A percentile compares a stretch with the other conserved stretches of the same genome.
phyloP scores from a whole-genome alignment of 2,113 vertebrate species.

The Nibea albiflora region DNA sequence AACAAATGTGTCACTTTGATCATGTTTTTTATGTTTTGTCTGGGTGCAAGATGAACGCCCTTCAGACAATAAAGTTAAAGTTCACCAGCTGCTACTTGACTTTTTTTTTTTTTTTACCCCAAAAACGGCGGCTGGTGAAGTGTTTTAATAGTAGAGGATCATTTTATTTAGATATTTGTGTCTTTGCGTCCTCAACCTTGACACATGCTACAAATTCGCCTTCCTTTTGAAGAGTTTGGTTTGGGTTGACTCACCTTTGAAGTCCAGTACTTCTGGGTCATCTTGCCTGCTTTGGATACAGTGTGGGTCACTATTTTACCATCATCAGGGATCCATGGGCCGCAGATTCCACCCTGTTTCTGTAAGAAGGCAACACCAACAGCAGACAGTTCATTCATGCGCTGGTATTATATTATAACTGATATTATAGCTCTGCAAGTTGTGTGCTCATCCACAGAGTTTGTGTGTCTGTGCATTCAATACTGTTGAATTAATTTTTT shows the following conservation, averaged over 20 bases:
- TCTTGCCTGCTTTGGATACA: constrained; percentile 83
- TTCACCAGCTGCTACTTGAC: constrained; percentile 1
- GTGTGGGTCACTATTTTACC: constrained; percentile 87
- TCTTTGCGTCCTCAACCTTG: not conserved
- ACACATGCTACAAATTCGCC: not conserved
- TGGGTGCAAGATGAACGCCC: not conserved
- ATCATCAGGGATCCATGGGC: constrained; percentile 86
- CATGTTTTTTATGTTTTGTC: constrained; percentile 6
- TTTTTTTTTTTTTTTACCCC: not conserved
- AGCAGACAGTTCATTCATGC: not conserved
- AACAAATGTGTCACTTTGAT: constrained; percentile 21
- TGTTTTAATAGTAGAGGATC: not conserved
- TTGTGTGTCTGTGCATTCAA: not conserved
- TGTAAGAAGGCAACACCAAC: constrained; percentile 35
- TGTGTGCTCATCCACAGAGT: not conserved
- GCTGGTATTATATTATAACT: not conserved
- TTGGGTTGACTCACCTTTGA: constrained; percentile 76
- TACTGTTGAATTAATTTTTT: no score
- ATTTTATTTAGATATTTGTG: not conserved
- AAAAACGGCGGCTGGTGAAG: not conserved
- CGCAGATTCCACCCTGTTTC: constrained; percentile 83
- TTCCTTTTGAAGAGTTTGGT: constrained; percentile 5
- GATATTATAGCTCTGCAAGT: not conserved
- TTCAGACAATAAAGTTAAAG: not conserved
- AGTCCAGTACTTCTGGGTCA: constrained; percentile 84